Evolutionary conservation across 2,888 invertebrate genomes (phyloP), one percentile per base, ranked within the genome.

Genomic region (Sesia bembeciformis): DNA sequence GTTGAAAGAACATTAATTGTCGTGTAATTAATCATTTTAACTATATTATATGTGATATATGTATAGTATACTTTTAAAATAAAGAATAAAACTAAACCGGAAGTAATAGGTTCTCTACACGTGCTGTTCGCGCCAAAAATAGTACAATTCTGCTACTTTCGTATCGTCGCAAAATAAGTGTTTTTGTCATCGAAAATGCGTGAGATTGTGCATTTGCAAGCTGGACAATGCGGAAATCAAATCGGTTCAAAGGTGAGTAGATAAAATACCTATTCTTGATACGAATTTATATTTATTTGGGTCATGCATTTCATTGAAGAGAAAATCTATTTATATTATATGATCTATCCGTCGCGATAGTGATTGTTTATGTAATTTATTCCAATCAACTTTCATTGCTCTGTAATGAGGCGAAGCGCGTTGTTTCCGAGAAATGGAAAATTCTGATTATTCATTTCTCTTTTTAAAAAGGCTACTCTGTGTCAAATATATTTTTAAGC

Each of bases 171-270:
- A 52, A 23, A 40, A 7, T 52, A 5, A 6, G 6, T 38, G 39
- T 53, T 53, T 39, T 7, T 8, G 5, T 3, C 7, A 39, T 50
- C 60, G 55, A 84, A 76, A 78, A 97, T 97, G 97, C 93, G 97
- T 90, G 97, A 97, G 93, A 97, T 97, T 72, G 96, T 97, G 64
- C 96, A 97, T 85, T 90, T 97, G 61, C 97, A 97, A 82, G 96
- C 94, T 58, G 96, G 96, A 58, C 96, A 97, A 83, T 97, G 96
- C 80, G 96, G 96, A 62, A 97, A 97, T 81, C 97, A 97, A 88
- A 96, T 97, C 74, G 97, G 97, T 65, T 95, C 96, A 60, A 97
- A 97, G 94, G 97, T 96, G 60, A 56, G 46, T 46, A 8, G 46
- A 46, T 46, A 46, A 46, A 43, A 46, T 7, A 23, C 23, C 7